Conservation (phyloP, 1,140 invertebrate species). For the Chrysoperla carnea region DNA sequence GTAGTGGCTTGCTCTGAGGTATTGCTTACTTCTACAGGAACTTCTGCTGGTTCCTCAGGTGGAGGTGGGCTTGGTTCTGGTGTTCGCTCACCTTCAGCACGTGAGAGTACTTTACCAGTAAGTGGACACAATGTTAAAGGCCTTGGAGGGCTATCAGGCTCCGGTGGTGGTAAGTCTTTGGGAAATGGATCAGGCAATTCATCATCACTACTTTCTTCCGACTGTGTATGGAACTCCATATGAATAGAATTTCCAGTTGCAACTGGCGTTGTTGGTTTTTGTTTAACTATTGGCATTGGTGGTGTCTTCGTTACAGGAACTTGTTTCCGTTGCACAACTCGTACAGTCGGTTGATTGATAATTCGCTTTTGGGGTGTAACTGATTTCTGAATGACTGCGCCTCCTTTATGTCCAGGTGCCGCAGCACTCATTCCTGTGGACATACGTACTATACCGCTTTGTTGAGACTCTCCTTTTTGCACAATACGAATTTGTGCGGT, state of each 20-base stretch:
- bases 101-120: slow-evolving; percentile 45
- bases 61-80: slow-evolving; percentile 16
- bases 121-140: slow-evolving; percentile 47
- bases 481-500: background rate
- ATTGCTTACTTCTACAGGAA: background rate
- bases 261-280: background rate
- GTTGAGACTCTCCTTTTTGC: background rate
- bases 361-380: background rate
- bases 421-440: background rate
- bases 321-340: background rate
- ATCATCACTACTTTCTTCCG: slow-evolving; percentile 33
- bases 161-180: slow-evolving; percentile 32
- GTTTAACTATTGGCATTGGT: background rate
- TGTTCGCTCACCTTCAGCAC: slow-evolving; percentile 38
- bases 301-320: background rate
- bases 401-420: background rate
- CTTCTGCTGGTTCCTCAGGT: slow-evolving; percentile 8
- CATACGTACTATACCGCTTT: slow-evolving; percentile 16
- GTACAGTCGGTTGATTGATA: background rate
- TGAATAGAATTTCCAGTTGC: background rate
- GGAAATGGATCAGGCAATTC: slow-evolving; percentile 37
- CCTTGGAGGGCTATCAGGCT: slow-evolving; percentile 42
- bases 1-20: background rate
- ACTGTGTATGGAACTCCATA: slow-evolving; percentile 14
- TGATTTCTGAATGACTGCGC: background rate